Evolutionary conservation across 2,888 invertebrate species (phyloP).

Genomic region (Eupeodes luniger): DNA sequence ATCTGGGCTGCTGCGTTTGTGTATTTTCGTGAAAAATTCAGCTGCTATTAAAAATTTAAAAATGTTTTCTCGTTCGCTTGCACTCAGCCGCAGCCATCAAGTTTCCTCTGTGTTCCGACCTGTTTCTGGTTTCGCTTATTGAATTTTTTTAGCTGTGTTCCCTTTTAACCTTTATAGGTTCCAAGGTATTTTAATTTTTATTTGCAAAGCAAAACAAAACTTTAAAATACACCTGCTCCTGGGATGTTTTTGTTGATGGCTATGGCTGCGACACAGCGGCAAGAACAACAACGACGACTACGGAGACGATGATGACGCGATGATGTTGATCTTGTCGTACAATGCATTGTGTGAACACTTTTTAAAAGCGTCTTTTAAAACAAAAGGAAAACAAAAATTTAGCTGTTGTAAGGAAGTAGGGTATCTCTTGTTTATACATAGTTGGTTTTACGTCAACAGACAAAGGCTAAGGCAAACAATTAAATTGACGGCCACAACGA

Average conservation of each 20-base stretch:
- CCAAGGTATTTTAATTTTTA: background rate
- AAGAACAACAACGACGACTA: background rate
- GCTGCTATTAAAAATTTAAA: conserved; percentile 57
- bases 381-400: conserved; percentile 1
- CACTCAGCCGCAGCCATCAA: conserved; percentile 12
- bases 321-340: conserved; percentile 6
- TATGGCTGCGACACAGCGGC: background rate
- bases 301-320: background rate
- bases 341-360: conserved; percentile 32
- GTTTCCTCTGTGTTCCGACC: conserved; percentile 43
- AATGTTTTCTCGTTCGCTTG: conserved; percentile 33
- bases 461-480: conserved; percentile 58
- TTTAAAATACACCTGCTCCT: conserved; percentile 61
- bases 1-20: background rate
- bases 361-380: background rate
- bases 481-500: conserved; percentile 47
- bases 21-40: conserved; percentile 44
- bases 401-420: conserved; percentile 4
- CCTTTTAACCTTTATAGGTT: background rate
- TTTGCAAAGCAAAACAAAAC: conserved; percentile 56
- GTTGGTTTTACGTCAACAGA: conserved; percentile 31
- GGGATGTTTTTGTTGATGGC: conserved; percentile 18
- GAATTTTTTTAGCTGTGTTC: background rate
- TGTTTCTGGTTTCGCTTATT: conserved; percentile 36
- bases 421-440: conserved; percentile 29